These are phyloP conservation scores for Nebria salina DNA, from an alignment of 2,888 invertebrate genomes.

Conservation along the genomic window DNA sequence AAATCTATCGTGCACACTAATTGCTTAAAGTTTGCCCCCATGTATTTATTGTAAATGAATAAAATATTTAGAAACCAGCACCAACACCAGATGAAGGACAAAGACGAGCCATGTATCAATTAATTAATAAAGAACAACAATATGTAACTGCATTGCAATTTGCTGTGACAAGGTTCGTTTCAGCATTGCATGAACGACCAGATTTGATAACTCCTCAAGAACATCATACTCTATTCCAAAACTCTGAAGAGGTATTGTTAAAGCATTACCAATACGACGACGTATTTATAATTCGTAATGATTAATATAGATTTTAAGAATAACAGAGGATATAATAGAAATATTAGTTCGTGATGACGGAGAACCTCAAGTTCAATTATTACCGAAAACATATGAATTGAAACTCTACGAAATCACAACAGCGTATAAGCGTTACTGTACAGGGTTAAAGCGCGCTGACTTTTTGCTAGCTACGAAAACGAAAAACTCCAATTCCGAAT, in stretches of 20 bases:
- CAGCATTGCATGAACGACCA: slow-evolving; percentile 77
- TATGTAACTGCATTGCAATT: slow-evolving; percentile 81
- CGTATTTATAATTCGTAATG: slow-evolving; percentile 5
- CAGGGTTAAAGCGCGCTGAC: slow-evolving; percentile 85
- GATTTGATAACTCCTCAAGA: slow-evolving; percentile 81
- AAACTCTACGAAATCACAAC: slow-evolving; percentile 79
- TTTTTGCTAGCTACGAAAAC: slow-evolving; percentile 83
- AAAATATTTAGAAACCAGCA: slow-evolving; percentile 56
- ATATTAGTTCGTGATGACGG: slow-evolving; percentile 78
- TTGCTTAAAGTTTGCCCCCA: slow-evolving; percentile 54
- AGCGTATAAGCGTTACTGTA: slow-evolving; percentile 83
- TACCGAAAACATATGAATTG: slow-evolving; percentile 76
- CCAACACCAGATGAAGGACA: slow-evolving; percentile 69
- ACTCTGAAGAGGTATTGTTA: slow-evolving; percentile 78
- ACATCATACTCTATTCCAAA: slow-evolving; percentile 84
- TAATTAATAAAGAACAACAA: slow-evolving; percentile 81
- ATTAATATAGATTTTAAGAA: slow-evolving; percentile 70
- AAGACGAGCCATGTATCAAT: slow-evolving; percentile 77
- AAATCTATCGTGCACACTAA: too few species aligned
- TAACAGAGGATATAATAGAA: slow-evolving; percentile 85
- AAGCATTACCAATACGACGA: not conserved
- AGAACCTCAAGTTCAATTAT: slow-evolving; percentile 73
- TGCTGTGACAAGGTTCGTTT: slow-evolving; percentile 80
- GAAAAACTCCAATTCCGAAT: slow-evolving; percentile 79
- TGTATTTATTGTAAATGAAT: slow-evolving; percentile 52